phyloP scores from a whole-genome alignment of 2,888 invertebrate species.

The Cheiracanthium punctorium region DNA sequence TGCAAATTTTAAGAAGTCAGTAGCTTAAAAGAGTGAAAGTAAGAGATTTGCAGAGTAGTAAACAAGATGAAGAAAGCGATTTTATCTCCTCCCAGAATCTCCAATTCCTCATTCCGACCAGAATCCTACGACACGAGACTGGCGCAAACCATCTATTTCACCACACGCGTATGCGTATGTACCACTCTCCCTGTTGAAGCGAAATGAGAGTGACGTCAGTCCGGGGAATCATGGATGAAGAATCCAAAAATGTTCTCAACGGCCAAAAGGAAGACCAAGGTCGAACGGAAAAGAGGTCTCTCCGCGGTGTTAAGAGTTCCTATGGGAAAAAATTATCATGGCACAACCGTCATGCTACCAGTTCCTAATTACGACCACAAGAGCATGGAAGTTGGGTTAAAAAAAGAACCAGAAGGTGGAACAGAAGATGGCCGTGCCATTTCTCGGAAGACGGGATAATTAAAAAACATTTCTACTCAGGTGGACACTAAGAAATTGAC shows the following conservation, averaged over 20 bases:
- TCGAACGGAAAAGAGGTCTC: conserved; percentile 61
- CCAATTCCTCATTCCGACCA: conserved; percentile 2
- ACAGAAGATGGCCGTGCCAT: conserved; percentile 2
- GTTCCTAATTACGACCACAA: conserved; percentile 58
- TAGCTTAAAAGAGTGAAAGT: too few relatives aligned
- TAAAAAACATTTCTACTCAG: conserved; percentile 2
- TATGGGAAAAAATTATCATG: conserved; percentile 67
- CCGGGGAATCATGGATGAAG: conserved; percentile 65
- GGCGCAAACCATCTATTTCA: not conserved
- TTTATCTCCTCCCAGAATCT: not conserved
- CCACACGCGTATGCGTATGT: not conserved
- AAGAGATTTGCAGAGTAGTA: too few relatives aligned
- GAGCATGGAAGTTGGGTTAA: conserved; percentile 36
- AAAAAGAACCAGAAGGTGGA: conserved; percentile 5
- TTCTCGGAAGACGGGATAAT: conserved; percentile 2
- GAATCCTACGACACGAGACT: not conserved
- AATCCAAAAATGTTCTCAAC: conserved; percentile 63
- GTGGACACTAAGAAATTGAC: not conserved
- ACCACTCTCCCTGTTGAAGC: not conserved
- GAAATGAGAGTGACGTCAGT: conserved; percentile 57
- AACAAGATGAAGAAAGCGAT: not conserved
- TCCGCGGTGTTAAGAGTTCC: conserved; percentile 57
- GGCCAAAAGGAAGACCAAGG: conserved; percentile 57
- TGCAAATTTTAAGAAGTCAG: too few relatives aligned
- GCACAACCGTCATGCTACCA: conserved; percentile 63